A percentile compares a stretch with the other conserved stretches of the same genome.
Evolutionary conservation across 2,888 invertebrate species (phyloP).

Genomic region (Serripes groenlandicus): DNA sequence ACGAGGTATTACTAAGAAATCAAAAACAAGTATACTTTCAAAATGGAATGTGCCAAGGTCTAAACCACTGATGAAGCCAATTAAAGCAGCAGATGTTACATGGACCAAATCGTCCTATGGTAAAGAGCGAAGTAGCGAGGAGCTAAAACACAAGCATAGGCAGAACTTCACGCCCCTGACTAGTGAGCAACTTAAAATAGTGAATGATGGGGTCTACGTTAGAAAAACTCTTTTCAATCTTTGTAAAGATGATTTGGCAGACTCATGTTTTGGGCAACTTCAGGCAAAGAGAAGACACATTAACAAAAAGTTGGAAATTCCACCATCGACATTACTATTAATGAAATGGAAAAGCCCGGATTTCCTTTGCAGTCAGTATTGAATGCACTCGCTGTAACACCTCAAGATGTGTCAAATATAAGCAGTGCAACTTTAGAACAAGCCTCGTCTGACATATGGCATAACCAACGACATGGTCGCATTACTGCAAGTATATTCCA

Average conservation of each 20-base stretch:
- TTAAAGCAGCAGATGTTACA: not conserved
- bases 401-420: not conserved
- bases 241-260: slow-evolving; percentile 20
- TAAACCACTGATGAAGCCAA: slow-evolving; percentile 21
- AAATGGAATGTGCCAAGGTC: slow-evolving; percentile 40
- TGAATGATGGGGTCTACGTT: not conserved
- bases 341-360: not conserved
- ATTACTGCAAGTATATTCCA: slow-evolving; percentile 45
- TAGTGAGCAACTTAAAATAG: not conserved
- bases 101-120: slow-evolving; percentile 34
- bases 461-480: slow-evolving; percentile 18
- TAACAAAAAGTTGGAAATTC: too few relatives aligned
- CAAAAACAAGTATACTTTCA: slow-evolving; percentile 24
- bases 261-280: slow-evolving; percentile 20
- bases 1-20: slow-evolving; percentile 29
- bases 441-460: slow-evolving; percentile 14
- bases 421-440: slow-evolving; percentile 15
- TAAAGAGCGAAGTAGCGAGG: slow-evolving; percentile 1
- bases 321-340: not conserved
- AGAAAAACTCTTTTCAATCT: slow-evolving; percentile 12
- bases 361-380: not conserved
- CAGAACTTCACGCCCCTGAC: slow-evolving; percentile 36
- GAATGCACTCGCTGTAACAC: not conserved
- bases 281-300: too few relatives aligned
- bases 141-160: slow-evolving; percentile 1